Base-by-base conservation (phyloP, 2,797 vertebrate genomes). In the Typhlichthys subterraneus region DNA sequence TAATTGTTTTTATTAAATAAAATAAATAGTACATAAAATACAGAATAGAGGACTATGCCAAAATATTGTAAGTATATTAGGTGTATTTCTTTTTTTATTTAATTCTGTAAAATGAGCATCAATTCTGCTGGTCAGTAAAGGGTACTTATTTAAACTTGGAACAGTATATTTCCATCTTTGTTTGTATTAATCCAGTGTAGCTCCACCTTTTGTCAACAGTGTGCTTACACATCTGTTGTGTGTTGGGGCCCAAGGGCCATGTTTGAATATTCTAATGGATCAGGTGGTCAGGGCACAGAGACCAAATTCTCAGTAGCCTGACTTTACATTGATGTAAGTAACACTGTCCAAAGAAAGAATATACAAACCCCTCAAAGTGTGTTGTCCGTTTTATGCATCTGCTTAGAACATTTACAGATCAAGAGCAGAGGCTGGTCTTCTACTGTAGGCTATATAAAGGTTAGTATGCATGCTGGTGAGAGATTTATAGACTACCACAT, bases 1-100 rank as follows among this genome's bases (percentile, higher is more conserved):
- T 81, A 67, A 76, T 57, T 57, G 72, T 78, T 79, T 82, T 42
- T 85, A 76, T 84, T 59, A 75, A 71, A 77, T 29, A 81, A 23
- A 50, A 74, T 13, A 77, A 58, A 80, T 66, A 71, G 72, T 53
- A 80, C 77, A 57, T 83, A 75, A 72, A 75, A 74, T 1, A 71
- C 48, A 64, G 69, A 51, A 80, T 81, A 87, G 69, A 52, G 79
- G 90, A 93, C 89, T 91, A 88, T 88, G 85, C 82, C 89, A 82
- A 80, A 88, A 89, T 77, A 89, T 85, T 86, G 79, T 86, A 79
- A 51, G 75, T 80, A 87, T 79, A 88, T 85, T 73, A 68, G 23
- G 23, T 83, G 65, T 85, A 90, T 93, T 91, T 92, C 90, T 92
- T 92, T 93, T 92, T 85, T 81, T 88, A 92, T 90, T 85, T 83